Conservation (phyloP, 2,797 vertebrate genomes). For the Pangasius djambal region DNA sequence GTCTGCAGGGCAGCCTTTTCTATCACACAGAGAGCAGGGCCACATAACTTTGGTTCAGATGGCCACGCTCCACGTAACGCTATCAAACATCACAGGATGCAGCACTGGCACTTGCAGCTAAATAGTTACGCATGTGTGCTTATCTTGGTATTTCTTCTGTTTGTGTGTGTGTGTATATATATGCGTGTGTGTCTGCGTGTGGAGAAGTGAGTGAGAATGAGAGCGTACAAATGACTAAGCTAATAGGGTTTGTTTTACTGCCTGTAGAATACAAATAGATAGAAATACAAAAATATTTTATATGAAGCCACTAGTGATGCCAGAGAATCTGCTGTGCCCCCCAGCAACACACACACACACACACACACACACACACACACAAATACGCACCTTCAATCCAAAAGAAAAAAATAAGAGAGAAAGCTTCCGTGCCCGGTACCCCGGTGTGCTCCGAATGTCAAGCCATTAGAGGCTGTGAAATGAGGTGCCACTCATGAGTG, state of each 20-base stretch:
- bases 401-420: constrained; percentile 60
- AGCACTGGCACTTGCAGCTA: constrained; percentile 50
- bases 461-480: constrained; percentile 86
- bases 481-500: constrained; percentile 85
- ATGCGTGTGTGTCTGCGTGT: constrained; percentile 38
- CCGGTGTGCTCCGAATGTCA: constrained; percentile 80
- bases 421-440: constrained; percentile 71
- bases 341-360: background rate
- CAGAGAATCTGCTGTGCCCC: constrained; percentile 9
- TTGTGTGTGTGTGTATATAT: constrained; percentile 1
- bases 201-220: background rate
- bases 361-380: background rate
- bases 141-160: constrained; percentile 57
- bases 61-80: constrained; percentile 66
- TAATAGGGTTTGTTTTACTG: background rate
- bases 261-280: constrained; percentile 5
- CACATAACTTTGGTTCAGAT: constrained; percentile 76
- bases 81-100: constrained; percentile 71
- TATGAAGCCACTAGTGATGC: constrained; percentile 30
- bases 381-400: constrained; percentile 50
- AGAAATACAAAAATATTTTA: constrained; percentile 32
- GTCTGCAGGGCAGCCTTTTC: constrained; percentile 75
- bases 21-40: constrained; percentile 71
- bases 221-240: background rate
- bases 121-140: constrained; percentile 56